Conservation (phyloP, 1,140 invertebrate species). For the Drosophila auraria region DNA sequence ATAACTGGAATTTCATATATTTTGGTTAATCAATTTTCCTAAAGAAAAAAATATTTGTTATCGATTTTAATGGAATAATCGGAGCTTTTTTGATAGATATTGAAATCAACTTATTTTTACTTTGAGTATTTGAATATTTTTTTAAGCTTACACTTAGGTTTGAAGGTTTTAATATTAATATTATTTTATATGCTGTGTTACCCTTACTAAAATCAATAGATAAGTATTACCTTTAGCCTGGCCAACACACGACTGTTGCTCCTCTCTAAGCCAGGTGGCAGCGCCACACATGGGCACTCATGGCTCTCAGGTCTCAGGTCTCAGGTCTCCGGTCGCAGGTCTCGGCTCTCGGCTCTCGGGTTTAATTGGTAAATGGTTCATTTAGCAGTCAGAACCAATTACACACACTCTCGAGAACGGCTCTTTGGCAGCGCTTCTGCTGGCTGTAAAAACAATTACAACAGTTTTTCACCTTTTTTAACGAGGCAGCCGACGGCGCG, state of each 20-base stretch:
- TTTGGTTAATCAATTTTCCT: no score
- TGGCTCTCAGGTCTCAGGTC: constrained; percentile 8
- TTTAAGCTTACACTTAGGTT: no score
- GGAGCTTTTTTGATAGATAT: no score
- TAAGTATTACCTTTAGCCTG: not conserved
- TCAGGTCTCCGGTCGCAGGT: not conserved
- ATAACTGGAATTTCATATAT: no score
- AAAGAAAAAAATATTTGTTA: no score
- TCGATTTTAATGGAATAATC: no score
- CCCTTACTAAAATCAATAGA: not conserved
- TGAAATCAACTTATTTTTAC: no score
- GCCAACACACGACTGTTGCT: constrained; percentile 1
- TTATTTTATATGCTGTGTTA: no score
- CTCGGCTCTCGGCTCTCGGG: constrained; percentile 28
- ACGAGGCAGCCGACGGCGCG: constrained; percentile 41
- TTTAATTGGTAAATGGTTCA: constrained; percentile 84
- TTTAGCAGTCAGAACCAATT: constrained; percentile 83
- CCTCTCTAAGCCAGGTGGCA: constrained; percentile 30
- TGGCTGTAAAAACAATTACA: constrained; percentile 77
- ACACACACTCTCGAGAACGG: constrained; percentile 44
- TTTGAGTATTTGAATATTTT: no score
- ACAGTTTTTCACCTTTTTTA: constrained; percentile 71
- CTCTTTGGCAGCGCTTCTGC: constrained; percentile 18
- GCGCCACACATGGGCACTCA: constrained; percentile 20
- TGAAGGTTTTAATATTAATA: no score